Evolutionary conservation across 2,113 vertebrate genomes (phyloP).

Genomic region (Odobenus rosmarus): DNA sequence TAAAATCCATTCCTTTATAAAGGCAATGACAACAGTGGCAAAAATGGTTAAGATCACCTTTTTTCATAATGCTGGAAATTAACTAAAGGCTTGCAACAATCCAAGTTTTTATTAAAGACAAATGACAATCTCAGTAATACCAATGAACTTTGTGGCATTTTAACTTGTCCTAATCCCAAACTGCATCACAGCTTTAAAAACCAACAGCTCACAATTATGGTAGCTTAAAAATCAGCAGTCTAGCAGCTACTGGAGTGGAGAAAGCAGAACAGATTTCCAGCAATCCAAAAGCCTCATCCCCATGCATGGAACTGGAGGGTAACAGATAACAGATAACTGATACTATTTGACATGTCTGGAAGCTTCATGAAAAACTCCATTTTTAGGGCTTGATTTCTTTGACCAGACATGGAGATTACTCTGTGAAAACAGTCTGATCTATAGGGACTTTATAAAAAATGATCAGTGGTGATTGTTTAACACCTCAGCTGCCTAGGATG

Average conservation of each 20-base stretch:
- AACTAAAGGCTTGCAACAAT: conserved; percentile 13
- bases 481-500: neutral
- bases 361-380: neutral
- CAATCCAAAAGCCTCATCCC: neutral
- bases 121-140: neutral
- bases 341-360: neutral
- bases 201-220: neutral
- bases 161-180: neutral
- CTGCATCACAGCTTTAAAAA: neutral
- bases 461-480: neutral
- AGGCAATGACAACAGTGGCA: neutral
- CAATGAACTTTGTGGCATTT: neutral
- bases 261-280: neutral
- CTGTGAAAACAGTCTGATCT: neutral
- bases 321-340: neutral
- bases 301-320: too few species aligned
- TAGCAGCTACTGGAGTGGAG: neutral
- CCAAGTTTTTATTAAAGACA: neutral
- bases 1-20: neutral
- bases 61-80: neutral
- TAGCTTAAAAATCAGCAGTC: neutral
- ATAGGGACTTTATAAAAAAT: neutral
- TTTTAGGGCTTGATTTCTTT: conserved; percentile 13
- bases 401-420: neutral
- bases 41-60: conserved; percentile 2